Evolutionary conservation across 2,797 vertebrate genomes (phyloP).

Genomic region (Anguilla marmorata): DNA sequence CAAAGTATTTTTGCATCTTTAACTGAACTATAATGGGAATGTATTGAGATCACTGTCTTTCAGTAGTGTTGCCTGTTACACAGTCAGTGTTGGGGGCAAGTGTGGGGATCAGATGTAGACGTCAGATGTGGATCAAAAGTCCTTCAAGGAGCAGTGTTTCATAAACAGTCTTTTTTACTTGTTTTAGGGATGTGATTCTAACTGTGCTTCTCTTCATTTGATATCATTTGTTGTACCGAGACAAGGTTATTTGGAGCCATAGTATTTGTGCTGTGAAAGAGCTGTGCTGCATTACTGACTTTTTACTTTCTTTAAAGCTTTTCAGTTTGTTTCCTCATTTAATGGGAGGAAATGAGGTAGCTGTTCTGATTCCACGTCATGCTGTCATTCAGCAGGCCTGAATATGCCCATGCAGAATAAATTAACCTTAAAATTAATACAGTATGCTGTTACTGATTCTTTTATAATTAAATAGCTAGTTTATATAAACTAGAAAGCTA

Average conservation of each 20-base stretch:
- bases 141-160: background rate
- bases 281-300: background rate
- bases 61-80: background rate
- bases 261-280: background rate
- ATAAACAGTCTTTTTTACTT: background rate
- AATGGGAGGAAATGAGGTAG: background rate
- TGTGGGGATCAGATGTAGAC: background rate
- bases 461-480: background rate
- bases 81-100: background rate
- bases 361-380: background rate
- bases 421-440: background rate
- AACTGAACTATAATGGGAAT: background rate
- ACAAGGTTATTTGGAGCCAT: background rate
- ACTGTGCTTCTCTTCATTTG: background rate
- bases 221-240: background rate
- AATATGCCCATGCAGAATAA: conserved; percentile 6
- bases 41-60: background rate
- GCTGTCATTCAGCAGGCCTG: conserved; percentile 7
- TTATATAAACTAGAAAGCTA: background rate
- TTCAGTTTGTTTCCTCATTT: background rate
- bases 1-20: background rate
- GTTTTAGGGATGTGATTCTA: background rate
- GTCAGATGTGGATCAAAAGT: background rate
- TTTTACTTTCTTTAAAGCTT: background rate
- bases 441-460: background rate